Conservation (phyloP, 2,888 invertebrate species). For the Oscheius sp. region DNA sequence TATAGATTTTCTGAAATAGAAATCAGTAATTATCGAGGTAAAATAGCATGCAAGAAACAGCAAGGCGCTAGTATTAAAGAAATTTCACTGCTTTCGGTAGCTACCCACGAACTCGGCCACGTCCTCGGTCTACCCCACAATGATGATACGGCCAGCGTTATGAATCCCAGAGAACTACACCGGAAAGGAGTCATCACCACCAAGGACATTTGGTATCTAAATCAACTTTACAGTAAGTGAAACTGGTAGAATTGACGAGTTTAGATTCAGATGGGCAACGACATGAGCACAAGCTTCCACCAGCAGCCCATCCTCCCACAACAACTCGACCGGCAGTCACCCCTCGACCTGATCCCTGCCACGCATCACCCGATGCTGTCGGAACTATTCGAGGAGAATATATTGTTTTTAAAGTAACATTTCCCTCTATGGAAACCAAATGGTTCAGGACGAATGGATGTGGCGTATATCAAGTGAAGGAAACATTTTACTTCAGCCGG, state of each 20-base stretch:
- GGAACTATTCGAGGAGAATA: conserved; percentile 25
- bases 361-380: conserved; percentile 20
- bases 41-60: background rate
- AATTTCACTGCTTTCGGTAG: conserved; percentile 27
- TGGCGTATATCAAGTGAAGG: conserved; percentile 29
- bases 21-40: conserved; percentile 10
- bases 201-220: conserved; percentile 12
- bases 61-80: conserved; percentile 2
- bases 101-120: conserved; percentile 35
- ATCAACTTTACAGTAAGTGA: conserved; percentile 20
- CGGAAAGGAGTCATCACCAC: conserved; percentile 22
- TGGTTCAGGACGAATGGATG: conserved; percentile 33
- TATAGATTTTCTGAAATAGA: conserved; percentile 11
- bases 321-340: background rate
- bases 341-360: conserved; percentile 16
- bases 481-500: background rate
- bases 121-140: conserved; percentile 32
- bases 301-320: background rate
- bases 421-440: background rate
- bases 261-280: background rate
- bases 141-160: conserved; percentile 25
- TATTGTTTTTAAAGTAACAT: conserved; percentile 29
- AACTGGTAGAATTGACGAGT: background rate
- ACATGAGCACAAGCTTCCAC: background rate
- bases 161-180: conserved; percentile 25